Base-by-base conservation (phyloP, 35 echinoderm and acorn worm species). In the Strongylocentrotus purpuratus region DNA sequence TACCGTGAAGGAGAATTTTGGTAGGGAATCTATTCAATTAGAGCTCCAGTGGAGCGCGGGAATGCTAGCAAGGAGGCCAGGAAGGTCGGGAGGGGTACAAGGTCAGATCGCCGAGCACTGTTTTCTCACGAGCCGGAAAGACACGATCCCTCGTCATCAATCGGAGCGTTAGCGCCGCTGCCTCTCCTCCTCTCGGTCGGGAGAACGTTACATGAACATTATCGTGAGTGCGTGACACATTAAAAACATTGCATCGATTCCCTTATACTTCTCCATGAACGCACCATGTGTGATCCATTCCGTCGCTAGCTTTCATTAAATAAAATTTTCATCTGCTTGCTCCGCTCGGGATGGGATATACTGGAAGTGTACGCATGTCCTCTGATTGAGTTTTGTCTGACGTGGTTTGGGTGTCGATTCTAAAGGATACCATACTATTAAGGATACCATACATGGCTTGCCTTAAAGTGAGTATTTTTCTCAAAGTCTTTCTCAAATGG, bases 361-460 rank as follows among this genome's bases (percentile, higher is more conserved):
- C 28, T n/a, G 65, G 20, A 22, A 78, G 5, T 78, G 65, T 28
- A 28, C 0, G 20, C 65, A 4, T n/a, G 22, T 78, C 65, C 20
- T 78, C 20, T 78, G 65, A 78, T 78, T 78, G 22, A 78, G n/a
- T 78, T 55, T 78, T 78, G 65, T 78, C 65, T 8, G 28, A 78
- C 65, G 65, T 78, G 65, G 65, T 22, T 78, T 78, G 65, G 28
- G 65, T 78, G 65, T n/a, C 22, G 18, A 28, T 78, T 78, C 65
- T 78, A 22, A 78, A 78, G 65, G 65, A 78, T 78, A n/a, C 65
- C 65, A 78, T 78, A 78, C 65, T 41, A 3, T 41, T n/a, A n/a
- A 78, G 65, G 65, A 78, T 78, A n/a, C 65, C 65, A 78, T 78
- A 78, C 65, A 78, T 78, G 65, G 65, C 65, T 78, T 78, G 65